Base-by-base conservation (phyloP, 2,888 invertebrate genomes). In the Operophtera brumata region DNA sequence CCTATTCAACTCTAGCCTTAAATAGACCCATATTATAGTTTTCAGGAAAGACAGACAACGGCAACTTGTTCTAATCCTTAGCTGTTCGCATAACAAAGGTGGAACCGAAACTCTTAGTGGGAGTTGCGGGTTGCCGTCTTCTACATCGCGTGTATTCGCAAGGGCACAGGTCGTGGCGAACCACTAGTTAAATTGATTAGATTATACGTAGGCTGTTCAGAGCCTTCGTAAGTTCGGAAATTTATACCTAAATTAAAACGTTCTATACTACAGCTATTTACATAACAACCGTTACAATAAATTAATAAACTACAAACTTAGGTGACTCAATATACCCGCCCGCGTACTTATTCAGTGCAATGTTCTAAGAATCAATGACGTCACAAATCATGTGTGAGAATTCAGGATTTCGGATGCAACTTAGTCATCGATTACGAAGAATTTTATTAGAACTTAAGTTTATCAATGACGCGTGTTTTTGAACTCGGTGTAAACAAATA, bases 291-390 rank as follows among this genome's bases (percentile, higher is more conserved):
- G 40, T 20, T 47, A 3, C n/a, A 47, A 20, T 25, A 32, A 47
- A 47, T 25, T 47, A 14, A 47, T 47, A 34, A n/a, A 14, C 44
- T 8, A 20, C 6, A 66, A 60, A 59, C 53, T 60, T 39, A 52
- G 48, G 57, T 72, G 73, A 73, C 47, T 73, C 68, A 69, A 69
- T 61, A 49, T 28, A n/a, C n/a, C 44, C 47, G 44, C 49, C 46
- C 40, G 54, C 35, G 14, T 36, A 53, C 39, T 40, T 43, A 50
- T 48, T 51, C 50, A 48, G 51, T 51, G 57, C 57, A 62, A 56
- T 65, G 58, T 82, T 80, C 81, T 70, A 42, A 67, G 81, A 82
- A 84, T 59, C 55, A 51, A 58, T 80, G 76, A 80, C 70, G 69
- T 79, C 75, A 79, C 69, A 61, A 65, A 61, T 69, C 54, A 54